A percentile compares a stretch with the other conserved stretches of the same genome.
phyloP scores from a whole-genome alignment of 2,113 vertebrate species.

The Ondatra zibethicus region DNA sequence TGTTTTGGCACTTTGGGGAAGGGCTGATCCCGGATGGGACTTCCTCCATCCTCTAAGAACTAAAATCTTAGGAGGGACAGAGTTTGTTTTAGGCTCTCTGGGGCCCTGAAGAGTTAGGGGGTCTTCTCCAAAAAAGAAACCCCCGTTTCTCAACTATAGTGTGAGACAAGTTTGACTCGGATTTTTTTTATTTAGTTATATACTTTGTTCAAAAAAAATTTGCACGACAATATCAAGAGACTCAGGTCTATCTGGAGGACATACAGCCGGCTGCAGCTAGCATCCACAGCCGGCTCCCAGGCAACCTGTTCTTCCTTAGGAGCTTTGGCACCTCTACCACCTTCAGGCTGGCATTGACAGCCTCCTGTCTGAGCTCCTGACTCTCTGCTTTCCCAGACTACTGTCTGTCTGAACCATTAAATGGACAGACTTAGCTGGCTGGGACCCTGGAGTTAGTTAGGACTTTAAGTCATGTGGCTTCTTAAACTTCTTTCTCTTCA shows the following conservation, averaged over 20 bases:
- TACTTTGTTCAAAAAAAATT: not conserved
- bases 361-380: not conserved
- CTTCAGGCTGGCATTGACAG: not conserved
- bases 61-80: slow-evolving; percentile 19
- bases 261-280: not conserved
- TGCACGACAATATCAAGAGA: not conserved
- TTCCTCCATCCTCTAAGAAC: slow-evolving; percentile 20
- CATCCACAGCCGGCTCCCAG: not conserved
- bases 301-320: not conserved
- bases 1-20: not conserved
- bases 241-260: not conserved
- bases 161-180: slow-evolving; percentile 25
- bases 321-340: not conserved
- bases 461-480: not conserved
- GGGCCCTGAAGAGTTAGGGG: not conserved
- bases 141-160: not conserved
- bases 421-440: not conserved
- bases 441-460: not conserved
- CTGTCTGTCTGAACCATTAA: slow-evolving; percentile 3
- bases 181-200: not conserved
- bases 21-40: not conserved
- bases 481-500: not conserved
- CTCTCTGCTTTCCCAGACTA: not conserved
- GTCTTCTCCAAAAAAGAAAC: not conserved
- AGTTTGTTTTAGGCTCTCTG: slow-evolving; percentile 30